Evolutionary conservation across 2,888 invertebrate genomes (phyloP).

Genomic region (Alloscopus bannaensis): DNA sequence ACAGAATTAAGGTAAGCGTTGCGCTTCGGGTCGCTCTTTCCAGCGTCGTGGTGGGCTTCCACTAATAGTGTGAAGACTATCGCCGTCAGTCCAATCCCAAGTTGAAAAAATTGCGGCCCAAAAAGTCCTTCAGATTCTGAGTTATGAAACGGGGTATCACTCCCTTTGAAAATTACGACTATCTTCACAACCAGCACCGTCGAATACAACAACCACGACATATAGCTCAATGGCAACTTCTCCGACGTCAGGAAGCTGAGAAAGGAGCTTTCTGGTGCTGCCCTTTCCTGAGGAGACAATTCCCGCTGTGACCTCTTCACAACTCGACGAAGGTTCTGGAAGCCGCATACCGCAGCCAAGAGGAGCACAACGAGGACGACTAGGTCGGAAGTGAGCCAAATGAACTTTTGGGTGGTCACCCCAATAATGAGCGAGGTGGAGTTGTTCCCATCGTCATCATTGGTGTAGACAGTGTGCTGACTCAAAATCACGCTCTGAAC

Average conservation of each 20-base stretch:
- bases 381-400: conserved; percentile 69
- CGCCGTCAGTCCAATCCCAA: conserved; percentile 76
- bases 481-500: conserved; percentile 67
- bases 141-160: conserved; percentile 74
- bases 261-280: conserved; percentile 18
- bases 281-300: neutral
- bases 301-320: neutral
- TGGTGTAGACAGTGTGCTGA: conserved; percentile 54
- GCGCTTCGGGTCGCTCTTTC: conserved; percentile 75
- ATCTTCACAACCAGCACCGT: conserved; percentile 77
- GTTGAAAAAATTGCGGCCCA: conserved; percentile 77
- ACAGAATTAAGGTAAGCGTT: conserved; percentile 77
- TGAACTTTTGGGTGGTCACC: conserved; percentile 42
- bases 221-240: conserved; percentile 74
- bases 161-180: conserved; percentile 77
- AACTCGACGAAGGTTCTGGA: neutral
- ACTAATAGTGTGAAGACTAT: conserved; percentile 78
- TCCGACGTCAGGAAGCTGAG: conserved; percentile 47
- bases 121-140: conserved; percentile 74
- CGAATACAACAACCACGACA: conserved; percentile 78
- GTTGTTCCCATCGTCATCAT: neutral
- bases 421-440: neutral
- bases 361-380: conserved; percentile 33
- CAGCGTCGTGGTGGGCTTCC: conserved; percentile 78
- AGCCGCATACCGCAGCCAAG: conserved; percentile 50